A percentile compares a stretch with the other conserved stretches of the same genome.
These are phyloP conservation scores for Liolophura sinensis DNA, from an alignment of 1,140 invertebrate species.

Conservation along the genomic window DNA sequence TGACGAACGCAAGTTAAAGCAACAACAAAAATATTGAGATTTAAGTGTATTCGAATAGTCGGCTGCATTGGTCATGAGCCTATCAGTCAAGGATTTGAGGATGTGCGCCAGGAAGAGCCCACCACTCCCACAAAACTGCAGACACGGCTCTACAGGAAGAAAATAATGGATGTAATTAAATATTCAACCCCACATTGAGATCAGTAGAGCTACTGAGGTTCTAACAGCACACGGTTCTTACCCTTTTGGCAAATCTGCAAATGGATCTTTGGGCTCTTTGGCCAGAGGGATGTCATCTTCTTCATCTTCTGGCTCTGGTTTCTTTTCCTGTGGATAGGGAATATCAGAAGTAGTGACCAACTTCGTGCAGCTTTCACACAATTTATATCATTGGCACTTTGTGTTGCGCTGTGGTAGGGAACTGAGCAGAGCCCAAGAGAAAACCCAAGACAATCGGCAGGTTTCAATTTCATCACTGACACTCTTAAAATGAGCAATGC, in stretches of 20 bases:
- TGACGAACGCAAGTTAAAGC: too few relatives aligned
- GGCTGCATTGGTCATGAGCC: too few relatives aligned
- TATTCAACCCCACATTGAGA: neutral
- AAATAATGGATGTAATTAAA: neutral
- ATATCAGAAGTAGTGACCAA: neutral
- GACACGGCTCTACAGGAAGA: neutral
- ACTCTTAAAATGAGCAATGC: too few relatives aligned
- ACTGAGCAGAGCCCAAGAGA: too few relatives aligned
- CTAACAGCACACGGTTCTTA: conserved; percentile 53
- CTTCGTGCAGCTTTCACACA: too few relatives aligned
- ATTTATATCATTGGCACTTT: too few relatives aligned
- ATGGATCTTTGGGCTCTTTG: conserved; percentile 86
- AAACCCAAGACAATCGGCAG: too few relatives aligned
- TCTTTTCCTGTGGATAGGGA: conserved; percentile 70
- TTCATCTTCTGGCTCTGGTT: conserved; percentile 62
- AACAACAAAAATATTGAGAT: too few relatives aligned
- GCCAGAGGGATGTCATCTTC: conserved; percentile 65
- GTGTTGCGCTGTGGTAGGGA: too few relatives aligned
- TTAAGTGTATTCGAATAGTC: too few relatives aligned
- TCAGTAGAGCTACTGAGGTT: neutral
- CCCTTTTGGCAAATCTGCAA: conserved; percentile 87
- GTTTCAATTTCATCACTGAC: too few relatives aligned
- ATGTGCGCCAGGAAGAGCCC: neutral
- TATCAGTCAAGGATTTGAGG: neutral
- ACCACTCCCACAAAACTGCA: neutral